Evolutionary conservation across 2,888 invertebrate species (phyloP), one percentile per base, ranked within the genome.

Genomic region (Cheilosia impressa): DNA sequence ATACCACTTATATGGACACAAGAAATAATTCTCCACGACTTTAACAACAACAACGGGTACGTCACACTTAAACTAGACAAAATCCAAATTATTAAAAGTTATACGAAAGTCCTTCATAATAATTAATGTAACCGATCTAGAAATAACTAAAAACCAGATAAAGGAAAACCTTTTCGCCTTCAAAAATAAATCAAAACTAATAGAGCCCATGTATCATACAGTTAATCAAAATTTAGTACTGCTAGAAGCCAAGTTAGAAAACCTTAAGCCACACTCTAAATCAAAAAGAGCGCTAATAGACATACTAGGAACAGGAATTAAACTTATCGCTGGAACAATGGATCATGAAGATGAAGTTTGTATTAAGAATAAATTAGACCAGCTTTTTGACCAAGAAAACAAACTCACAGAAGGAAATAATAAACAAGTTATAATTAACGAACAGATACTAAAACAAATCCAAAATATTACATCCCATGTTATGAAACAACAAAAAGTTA

Each of bases 381-480:
- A 34, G 6, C 52, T 62, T n/a, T 27, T 22, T 27, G 53, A 52
- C 19, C 9, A 62, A 1, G 43, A 22, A 52, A 62, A 52, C 3
- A 62, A 52, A 62, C 53, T 73, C n/a, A 62, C 31, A 15, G 15
- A 10, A 47, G 55, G 27, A 58, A 63, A 34, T 53, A 63, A 75
- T 45, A 75, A 19, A 17, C 63, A 60, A 19, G 55, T 69, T 5
- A 41, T 69, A 31, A 57, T 69, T 55, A 55, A 53, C 24, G 2
- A 57, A 45, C n/a, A 52, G 13, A 52, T 72, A 43, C 38, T 34
- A 2, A 31, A 60, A 22, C 65, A 75, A 55, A 75, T 72, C 13
- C 47, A 72, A 57, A 72, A 72, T 22, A 72, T 72, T 19, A 72
- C 27, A 17, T 60, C 24, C 24, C 72, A 72, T 31, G 38, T 72